A percentile compares a stretch with the other conserved stretches of the same genome.
Conservation (phyloP, 2,113 vertebrate species). For the Acanthisitta chloris region DNA sequence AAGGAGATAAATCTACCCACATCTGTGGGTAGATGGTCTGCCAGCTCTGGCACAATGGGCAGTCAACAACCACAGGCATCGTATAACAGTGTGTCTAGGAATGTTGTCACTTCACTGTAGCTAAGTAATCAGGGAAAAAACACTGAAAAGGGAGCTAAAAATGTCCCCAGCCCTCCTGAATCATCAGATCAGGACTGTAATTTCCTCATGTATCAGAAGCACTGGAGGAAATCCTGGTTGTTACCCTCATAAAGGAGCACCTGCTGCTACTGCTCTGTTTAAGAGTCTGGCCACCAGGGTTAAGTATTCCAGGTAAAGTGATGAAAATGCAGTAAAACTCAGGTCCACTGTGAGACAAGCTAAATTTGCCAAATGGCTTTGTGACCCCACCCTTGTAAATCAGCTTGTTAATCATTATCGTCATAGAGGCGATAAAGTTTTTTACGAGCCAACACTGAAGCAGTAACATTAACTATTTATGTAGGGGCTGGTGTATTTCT, state of each 20-base stretch:
- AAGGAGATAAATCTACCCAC: not conserved
- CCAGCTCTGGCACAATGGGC: not conserved
- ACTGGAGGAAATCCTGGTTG: not conserved
- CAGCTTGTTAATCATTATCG: conserved; percentile 67
- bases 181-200: not conserved
- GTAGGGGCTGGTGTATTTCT: conserved; percentile 43
- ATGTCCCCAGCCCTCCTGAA: not conserved
- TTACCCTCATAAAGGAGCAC: not conserved
- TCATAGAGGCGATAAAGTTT: conserved; percentile 26
- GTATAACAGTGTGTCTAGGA: not conserved
- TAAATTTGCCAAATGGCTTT: conserved; percentile 20
- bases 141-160: not conserved
- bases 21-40: not conserved
- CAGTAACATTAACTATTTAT: conserved; percentile 46
- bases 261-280: not conserved
- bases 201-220: not conserved
- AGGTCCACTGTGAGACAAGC: conserved; percentile 8
- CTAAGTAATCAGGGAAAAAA: not conserved
- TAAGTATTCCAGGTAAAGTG: conserved; percentile 1
- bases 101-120: not conserved
- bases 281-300: not conserved
- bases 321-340: not conserved
- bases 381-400: conserved; percentile 60
- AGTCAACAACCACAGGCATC: not conserved
- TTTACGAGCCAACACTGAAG: conserved; percentile 54